Evolutionary conservation across 2,888 invertebrate genomes (phyloP).

Genomic region (Myopa testacea): DNA sequence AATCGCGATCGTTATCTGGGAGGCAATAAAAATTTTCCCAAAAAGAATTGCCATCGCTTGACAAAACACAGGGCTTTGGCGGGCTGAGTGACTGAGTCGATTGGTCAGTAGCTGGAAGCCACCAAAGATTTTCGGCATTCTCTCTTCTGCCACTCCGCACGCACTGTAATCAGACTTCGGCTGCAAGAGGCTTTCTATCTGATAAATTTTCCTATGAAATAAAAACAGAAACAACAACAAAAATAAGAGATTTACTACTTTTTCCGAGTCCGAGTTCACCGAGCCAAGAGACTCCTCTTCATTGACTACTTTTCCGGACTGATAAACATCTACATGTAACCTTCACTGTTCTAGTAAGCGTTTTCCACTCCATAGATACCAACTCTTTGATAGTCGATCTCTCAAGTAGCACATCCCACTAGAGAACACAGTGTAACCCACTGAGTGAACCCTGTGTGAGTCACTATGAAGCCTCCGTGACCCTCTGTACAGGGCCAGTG

Average conservation of each 20-base stretch:
- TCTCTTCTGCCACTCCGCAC: neutral
- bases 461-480: too few relatives aligned
- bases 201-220: conserved; percentile 12
- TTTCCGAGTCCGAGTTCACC: conserved; percentile 23
- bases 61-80: neutral
- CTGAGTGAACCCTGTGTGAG: neutral
- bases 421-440: neutral
- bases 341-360: neutral
- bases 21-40: conserved; percentile 36
- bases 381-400: conserved; percentile 26
- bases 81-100: neutral
- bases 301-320: conserved; percentile 27
- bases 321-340: conserved; percentile 10
- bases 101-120: conserved; percentile 24
- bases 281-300: conserved; percentile 4
- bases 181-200: conserved; percentile 9
- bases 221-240: conserved; percentile 1
- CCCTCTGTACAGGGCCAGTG: too few relatives aligned
- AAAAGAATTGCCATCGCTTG: conserved; percentile 28
- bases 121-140: conserved; percentile 29
- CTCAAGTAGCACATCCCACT: neutral
- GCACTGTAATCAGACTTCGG: neutral
- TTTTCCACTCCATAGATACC: conserved; percentile 2
- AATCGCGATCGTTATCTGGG: conserved; percentile 34
- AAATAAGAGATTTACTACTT: neutral